Base-by-base conservation (phyloP, 2,797 vertebrate species). In the Antennarius maculatus region DNA sequence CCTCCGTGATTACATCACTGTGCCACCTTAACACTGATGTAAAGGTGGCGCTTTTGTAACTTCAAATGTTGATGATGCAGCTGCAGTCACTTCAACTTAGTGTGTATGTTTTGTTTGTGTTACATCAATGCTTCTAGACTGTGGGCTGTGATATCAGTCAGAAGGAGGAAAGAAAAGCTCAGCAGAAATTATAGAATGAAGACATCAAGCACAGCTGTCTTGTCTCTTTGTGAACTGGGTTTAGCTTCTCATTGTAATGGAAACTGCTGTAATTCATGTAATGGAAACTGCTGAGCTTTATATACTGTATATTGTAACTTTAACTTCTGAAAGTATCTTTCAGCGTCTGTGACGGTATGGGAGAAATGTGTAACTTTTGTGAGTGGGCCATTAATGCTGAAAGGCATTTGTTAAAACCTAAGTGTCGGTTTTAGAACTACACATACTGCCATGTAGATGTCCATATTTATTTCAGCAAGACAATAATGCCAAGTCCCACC, bases 31-130 rank as follows among this genome's bases (percentile, higher is more conserved):
- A 23, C 23, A 23, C 23, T 23, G 23, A 23, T 23, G 23, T 23
- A 23, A 23, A n/a, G n/a, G 80, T 76, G 57, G 18, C 46, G 60
- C 67, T 63, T 4, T 14, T 46, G 63, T 53, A 18, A 47, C 53
- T 59, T 3, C 0, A 59, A 78, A 55, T 77, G 82, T 85, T 88
- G 88, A 84, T 59, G 0, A 48, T 54, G 83, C 72, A n/a, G 60
- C 68, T 48, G 39, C 53, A 23, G 62, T 14, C 29, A 48, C 47
- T 57, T 37, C 52, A 31, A 46, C 52, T 51, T 1, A 5, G 52
- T 43, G 61, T 66, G 67, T 37, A 10, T 61, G n/a, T 50, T 1
- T 51, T 46, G 51, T 31, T 49, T 42, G 47, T 41, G 62, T 76
- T 64, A 61, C 63, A 56, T 66, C 61, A 61, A 71, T 71, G 75